Percentiles rank a stretch among this genome's conserved stretches.
Conservation (phyloP, 2,888 invertebrate genomes). For the Hirtodrosophila cameraria region DNA sequence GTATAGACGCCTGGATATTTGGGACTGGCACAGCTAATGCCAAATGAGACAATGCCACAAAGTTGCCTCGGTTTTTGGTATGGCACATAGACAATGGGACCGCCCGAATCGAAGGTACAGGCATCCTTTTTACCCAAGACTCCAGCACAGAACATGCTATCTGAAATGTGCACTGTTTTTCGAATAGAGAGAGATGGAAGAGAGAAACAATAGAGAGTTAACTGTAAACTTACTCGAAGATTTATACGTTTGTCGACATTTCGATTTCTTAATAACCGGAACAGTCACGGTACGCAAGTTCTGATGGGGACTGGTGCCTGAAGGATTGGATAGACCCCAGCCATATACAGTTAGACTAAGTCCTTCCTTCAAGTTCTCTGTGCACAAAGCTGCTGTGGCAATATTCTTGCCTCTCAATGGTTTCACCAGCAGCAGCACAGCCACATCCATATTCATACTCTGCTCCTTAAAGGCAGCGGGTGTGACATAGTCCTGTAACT, state of each 20-base stretch:
- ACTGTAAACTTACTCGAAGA: constrained; percentile 20
- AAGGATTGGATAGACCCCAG: constrained; percentile 51
- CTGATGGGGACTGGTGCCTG: not conserved
- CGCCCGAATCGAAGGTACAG: constrained; percentile 79
- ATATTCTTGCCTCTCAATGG: constrained; percentile 35
- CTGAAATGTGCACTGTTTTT: constrained; percentile 23
- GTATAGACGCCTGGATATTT: constrained; percentile 91
- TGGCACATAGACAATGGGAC: constrained; percentile 57
- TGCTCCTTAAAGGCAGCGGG: constrained; percentile 20
- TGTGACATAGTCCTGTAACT: constrained; percentile 20
- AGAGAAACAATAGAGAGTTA: not conserved
- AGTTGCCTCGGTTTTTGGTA: constrained; percentile 19
- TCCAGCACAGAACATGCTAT: constrained; percentile 74
- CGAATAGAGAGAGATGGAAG: not conserved
- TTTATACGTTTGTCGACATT: constrained; percentile 35
- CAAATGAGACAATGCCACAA: constrained; percentile 88
- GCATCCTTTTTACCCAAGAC: constrained; percentile 61
- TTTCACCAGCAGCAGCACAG: constrained; percentile 25
- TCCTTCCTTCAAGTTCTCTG: not conserved
- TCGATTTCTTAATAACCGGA: constrained; percentile 30
- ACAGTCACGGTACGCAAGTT: constrained; percentile 45
- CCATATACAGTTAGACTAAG: constrained; percentile 39
- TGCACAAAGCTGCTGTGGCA: constrained; percentile 22
- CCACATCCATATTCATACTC: constrained; percentile 60
- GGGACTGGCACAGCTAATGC: constrained; percentile 81